Base-by-base conservation (phyloP, 2,797 vertebrate species). In the Manis pentadactyla region DNA sequence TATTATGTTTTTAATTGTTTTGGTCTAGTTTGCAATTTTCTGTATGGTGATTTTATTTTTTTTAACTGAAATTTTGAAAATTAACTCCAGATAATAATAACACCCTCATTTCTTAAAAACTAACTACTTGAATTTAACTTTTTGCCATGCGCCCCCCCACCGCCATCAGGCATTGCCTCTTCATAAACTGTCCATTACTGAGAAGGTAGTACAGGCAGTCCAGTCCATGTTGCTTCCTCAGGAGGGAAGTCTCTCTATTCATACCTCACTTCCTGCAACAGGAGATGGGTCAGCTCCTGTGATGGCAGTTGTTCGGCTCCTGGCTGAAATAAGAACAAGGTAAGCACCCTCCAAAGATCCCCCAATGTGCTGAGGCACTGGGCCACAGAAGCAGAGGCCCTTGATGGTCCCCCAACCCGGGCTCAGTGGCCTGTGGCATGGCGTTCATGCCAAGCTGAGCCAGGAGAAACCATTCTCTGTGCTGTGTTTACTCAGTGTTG, bases 161-260 rank as follows among this genome's bases (percentile, higher is more conserved):
- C 96, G 95, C 98, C 97, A 96, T 98, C 97, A 98, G 99, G 99
- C 99, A 96, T 99, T 99, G 96, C 99, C 99, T 85, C 99, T 99
- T 94, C 99, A 99, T 97, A 99, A 99, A 99, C 99, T 99, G 97
- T 99, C 99, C 97, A 99, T 99, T 98, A 99, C 99, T 97, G 99
- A 99, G 98, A 99, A 99, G 99, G 99, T 99, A 94, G 99, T 99
- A 93, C 99, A 99, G 98, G 99, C 99, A 64, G 99, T 99, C 98
- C 99, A 99, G 99, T 99, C 99, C 98, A 99, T 99, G 99, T 99
- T 99, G 98, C 99, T 99, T 95, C 99, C 99, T 98, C 99, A 99
- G 98, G 99, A 99, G 99, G 99, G 99, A 98, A 99, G 99, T 98
- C 99, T 99, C 95, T 99, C 99, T 97, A 99, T 99, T 98, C 99